Base-by-base conservation (phyloP, 1,140 invertebrate species). In the Caenorhabditis tropicalis region DNA sequence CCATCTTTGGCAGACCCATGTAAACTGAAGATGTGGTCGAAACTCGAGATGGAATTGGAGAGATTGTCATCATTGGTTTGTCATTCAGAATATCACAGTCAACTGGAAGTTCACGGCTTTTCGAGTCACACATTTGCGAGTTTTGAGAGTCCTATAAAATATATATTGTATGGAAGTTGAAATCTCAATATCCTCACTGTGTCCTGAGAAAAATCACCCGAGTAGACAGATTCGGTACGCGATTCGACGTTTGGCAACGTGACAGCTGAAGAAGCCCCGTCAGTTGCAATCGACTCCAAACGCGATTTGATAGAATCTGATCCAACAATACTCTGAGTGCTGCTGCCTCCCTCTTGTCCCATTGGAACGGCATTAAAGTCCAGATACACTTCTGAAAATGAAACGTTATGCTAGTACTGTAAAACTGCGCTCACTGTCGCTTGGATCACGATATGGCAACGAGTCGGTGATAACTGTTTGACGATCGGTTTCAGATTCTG, bases 391-490 rank as follows among this genome's bases (percentile, higher is more conserved):
- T 74, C 65, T 74, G 65, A 46, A 43, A 43, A 10, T 10, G n/a
- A 56, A 19, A 27, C 29, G 5, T 10, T 0, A n/a, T n/a, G 9
- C 21, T 0, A 7, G 9, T 51, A 7, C 21, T 21, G 10, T n/a
- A 21, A 51, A n/a, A 21, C 21, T 21, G 2, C 9, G 10, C 65
- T 74, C 2, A 74, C 65, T 74, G 36, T 74, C 65, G n/a, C 65
- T 74, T 5, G 65, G 65, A n/a, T 74, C 65, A 43, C 65, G 33
- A 24, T 74, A 74, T 12, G 65, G 65, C 33, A 74, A 24, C 65
- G 65, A 74, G 36, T 74, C 65, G 36, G 65, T 74, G 65, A 74
- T 74, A n/a, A 74, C 36, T 46, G 65, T 74, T n/a, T 46, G 65
- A 74, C 65, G 65, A 74, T 74, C 65, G 15, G 36, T 27, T 31